These are phyloP conservation scores for Drosophila nigricruria DNA, from an alignment of 2,888 invertebrate species.

Conservation along the genomic window DNA sequence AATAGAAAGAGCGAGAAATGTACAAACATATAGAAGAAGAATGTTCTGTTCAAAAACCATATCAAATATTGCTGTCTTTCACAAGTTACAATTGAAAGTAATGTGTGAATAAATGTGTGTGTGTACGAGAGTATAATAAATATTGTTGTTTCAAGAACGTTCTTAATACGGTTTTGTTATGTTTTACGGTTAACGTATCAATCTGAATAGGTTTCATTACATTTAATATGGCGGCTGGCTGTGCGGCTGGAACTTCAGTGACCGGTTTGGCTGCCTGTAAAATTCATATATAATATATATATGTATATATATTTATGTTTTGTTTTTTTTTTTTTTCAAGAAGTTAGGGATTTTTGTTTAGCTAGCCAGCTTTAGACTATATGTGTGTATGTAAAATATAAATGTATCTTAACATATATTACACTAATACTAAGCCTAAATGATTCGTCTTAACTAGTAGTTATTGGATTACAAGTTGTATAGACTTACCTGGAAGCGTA, in stretches of 20 bases:
- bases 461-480: background rate
- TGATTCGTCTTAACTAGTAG: constrained; percentile 23
- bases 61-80: constrained; percentile 67
- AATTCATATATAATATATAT: constrained; percentile 84
- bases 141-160: constrained; percentile 45
- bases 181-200: constrained; percentile 62
- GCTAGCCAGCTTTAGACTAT: constrained; percentile 46
- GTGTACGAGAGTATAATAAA: constrained; percentile 52
- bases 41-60: constrained; percentile 65
- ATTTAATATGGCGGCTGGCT: constrained; percentile 86
- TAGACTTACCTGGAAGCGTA: constrained; percentile 94
- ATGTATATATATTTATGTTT: constrained; percentile 61
- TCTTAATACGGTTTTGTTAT: constrained; percentile 53
- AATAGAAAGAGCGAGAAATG: constrained; percentile 17
- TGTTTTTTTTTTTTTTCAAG: constrained; percentile 32
- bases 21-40: constrained; percentile 18
- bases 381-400: constrained; percentile 5
- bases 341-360: constrained; percentile 24
- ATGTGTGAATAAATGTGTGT: constrained; percentile 38
- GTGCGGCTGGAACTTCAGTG: constrained; percentile 88
- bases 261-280: constrained; percentile 90
- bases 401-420: constrained; percentile 40
- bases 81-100: constrained; percentile 72
- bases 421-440: constrained; percentile 31
- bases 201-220: constrained; percentile 83